These are phyloP conservation scores for Tethya wilhelma DNA, from an alignment of 37 sponge, comb jelly and placozoan species.

Conservation along the genomic window DNA sequence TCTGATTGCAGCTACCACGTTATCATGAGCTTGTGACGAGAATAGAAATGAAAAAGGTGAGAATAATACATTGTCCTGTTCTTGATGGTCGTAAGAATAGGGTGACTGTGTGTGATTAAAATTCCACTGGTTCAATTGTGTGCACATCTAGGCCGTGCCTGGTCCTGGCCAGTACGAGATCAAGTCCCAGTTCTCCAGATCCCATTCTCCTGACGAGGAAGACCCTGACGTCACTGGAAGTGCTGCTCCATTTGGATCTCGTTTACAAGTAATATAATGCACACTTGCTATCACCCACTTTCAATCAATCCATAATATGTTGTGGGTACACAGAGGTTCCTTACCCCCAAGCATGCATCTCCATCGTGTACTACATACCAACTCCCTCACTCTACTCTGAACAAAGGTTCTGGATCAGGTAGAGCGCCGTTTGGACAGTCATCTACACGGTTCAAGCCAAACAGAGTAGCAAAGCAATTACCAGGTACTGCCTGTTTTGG, in stretches of 20 bases:
- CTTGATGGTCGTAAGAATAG: not conserved
- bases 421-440: conserved; percentile 95
- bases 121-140: too few relatives aligned
- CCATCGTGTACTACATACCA: conserved; percentile 90
- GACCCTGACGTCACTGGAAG: conserved; percentile 3
- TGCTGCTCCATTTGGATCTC: conserved; percentile 85
- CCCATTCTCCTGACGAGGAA: conserved; percentile 5
- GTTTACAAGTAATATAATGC: conserved; percentile 33
- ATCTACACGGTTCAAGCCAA: conserved; percentile 79
- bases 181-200: conserved; percentile 82
- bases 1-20: conserved; percentile 72
- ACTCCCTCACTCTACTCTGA: conserved; percentile 82
- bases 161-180: conserved; percentile 93
- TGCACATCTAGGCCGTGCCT: conserved; percentile 85
- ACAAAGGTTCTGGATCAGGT: conserved; percentile 64
- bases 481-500: too few relatives aligned
- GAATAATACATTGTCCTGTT: not conserved
- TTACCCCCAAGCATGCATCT: conserved; percentile 23
- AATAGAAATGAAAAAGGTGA: conserved; percentile 79
- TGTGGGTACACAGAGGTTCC: conserved; percentile 91
- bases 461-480: conserved; percentile 25
- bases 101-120: not conserved
- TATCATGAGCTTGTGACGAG: conserved; percentile 82
- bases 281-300: too few relatives aligned
- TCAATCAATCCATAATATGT: too few relatives aligned